Evolutionary conservation across 2,888 invertebrate species (phyloP).

Genomic region (Esperia sulphurella): DNA sequence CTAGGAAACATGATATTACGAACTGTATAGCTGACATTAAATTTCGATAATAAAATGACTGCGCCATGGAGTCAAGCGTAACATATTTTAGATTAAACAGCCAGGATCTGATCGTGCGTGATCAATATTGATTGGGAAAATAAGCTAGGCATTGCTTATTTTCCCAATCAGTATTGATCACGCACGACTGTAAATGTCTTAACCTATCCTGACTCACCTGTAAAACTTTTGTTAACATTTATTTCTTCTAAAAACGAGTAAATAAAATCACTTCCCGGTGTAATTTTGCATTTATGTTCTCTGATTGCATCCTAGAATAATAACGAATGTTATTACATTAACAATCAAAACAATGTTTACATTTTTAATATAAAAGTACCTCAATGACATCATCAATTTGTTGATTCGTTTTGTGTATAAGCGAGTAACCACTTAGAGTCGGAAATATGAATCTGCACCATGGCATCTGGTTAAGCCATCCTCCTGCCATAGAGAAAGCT

Average conservation of each 20-base stretch:
- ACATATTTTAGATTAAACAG: too few relatives aligned
- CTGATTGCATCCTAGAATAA: constrained; percentile 68
- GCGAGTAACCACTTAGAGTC: constrained; percentile 79
- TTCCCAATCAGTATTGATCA: too few relatives aligned
- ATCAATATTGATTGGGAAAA: too few relatives aligned
- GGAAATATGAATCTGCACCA: constrained; percentile 83
- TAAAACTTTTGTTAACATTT: constrained; percentile 47
- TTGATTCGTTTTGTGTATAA: constrained; percentile 67
- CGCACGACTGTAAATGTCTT: too few relatives aligned
- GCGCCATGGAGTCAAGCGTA: too few relatives aligned
- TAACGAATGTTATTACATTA: background rate
- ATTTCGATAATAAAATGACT: too few relatives aligned
- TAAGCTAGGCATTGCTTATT: too few relatives aligned
- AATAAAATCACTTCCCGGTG: constrained; percentile 75
- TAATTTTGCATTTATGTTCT: constrained; percentile 66
- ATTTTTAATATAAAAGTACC: too few relatives aligned
- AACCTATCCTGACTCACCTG: constrained; percentile 30
- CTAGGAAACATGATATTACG: too few relatives aligned
- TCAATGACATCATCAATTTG: constrained; percentile 78
- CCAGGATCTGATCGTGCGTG: too few relatives aligned
- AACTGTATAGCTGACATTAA: too few relatives aligned
- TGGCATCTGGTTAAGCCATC: constrained; percentile 83
- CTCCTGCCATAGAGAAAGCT: constrained; percentile 82
- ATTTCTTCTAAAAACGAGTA: constrained; percentile 83
- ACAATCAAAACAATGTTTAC: constrained; percentile 3